Base-by-base conservation (phyloP, 2,888 invertebrate genomes). In the Eristalinus aeneus region DNA sequence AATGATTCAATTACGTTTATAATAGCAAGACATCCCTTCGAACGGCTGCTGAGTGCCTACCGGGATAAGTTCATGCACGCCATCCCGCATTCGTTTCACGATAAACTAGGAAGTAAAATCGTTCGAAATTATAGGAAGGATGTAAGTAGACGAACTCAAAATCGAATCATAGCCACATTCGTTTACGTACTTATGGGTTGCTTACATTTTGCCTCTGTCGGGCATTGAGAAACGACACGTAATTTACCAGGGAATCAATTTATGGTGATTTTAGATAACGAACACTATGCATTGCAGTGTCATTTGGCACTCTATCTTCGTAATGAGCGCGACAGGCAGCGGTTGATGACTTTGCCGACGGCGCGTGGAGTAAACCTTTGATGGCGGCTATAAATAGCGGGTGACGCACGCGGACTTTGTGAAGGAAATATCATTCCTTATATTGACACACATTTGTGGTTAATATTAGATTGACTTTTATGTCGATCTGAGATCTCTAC, bases 61-160 rank as follows among this genome's bases (percentile, higher is more conserved):
- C 95, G 96, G 89, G 97, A 97, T 91, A 97, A 97, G 93, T 95
- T 98, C 89, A 95, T 96, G 81, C 96, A 96, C 90, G 96, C 97
- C 61, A 94, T 97, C 92, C 97, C 97, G 0, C 96, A 96, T 91
- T 96, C 97, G 22, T 95, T 96, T 90, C 97, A 97, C 89, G 95
- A 96, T 89, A 96, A 96, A 91, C 94, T 97, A 90, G 97, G 97
- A 34, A 95, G 95, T 79, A 94, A 95, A 91, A 97, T 97, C 88
- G 95, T 97, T 61, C 94, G 94, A 89, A 96, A 95, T 89, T 97
- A 96, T 91, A 94, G 97, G 89, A 93, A 93, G 78, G 90, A 91
- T 90, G 93, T 92, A 84, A 89, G 89, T 89, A 27, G 27, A 60
- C 88, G 89, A 39, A n/a, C 56, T 6, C 46, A 6, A n/a, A 46